Evolutionary conservation across 2,113 vertebrate species (phyloP).

Genomic region (Polyodon spathula): DNA sequence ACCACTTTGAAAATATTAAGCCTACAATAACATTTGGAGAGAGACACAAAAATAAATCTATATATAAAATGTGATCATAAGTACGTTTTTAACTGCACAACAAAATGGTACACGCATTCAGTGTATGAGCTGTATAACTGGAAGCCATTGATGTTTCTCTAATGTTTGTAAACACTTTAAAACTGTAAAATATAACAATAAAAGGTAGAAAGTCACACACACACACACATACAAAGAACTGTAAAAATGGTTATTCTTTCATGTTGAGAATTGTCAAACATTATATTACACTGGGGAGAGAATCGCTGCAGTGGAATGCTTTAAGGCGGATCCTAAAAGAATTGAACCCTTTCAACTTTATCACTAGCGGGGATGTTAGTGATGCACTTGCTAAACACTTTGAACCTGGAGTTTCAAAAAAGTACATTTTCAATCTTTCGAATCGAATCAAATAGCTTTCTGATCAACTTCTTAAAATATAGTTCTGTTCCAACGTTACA

Average conservation of each 20-base stretch:
- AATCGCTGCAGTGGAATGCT: conserved; percentile 10
- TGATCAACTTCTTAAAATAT: too few species aligned
- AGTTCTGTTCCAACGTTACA: too few species aligned
- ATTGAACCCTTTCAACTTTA: conserved; percentile 29
- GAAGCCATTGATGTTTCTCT: neutral
- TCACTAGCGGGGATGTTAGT: conserved; percentile 16
- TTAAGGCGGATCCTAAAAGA: conserved; percentile 12
- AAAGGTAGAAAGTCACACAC: neutral
- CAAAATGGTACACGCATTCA: neutral
- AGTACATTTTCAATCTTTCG: neutral
- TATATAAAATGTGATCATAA: neutral
- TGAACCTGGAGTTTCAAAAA: neutral
- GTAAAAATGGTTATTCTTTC: conserved; percentile 28
- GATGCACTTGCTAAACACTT: neutral
- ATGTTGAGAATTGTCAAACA: conserved; percentile 14
- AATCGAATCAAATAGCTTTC: neutral
- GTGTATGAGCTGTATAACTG: neutral
- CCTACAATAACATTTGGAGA: too few species aligned
- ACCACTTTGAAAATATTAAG: neutral
- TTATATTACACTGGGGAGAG: conserved; percentile 13
- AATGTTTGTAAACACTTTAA: neutral
- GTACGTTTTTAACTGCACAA: neutral
- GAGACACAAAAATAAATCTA: neutral
- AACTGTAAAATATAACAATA: neutral
- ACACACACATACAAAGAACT: conserved; percentile 9